Percentiles rank a stretch among this genome's conserved stretches.
Evolutionary conservation across 2,888 invertebrate species (phyloP).

Genomic region (Apamea anceps): DNA sequence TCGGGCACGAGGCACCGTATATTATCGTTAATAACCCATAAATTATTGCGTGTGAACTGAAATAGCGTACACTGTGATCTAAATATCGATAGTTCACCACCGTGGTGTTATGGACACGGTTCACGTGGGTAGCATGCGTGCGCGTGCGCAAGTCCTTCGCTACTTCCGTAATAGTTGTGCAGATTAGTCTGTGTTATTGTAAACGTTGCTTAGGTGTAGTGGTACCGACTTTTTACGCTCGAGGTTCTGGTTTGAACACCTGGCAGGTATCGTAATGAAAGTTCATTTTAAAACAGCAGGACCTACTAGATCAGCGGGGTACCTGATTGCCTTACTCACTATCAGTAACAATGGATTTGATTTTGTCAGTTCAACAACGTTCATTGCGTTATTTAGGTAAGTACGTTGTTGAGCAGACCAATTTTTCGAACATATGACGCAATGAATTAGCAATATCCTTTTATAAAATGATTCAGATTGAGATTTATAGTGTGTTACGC

Average conservation of each 20-base stretch:
- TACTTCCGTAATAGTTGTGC: slow-evolving; percentile 47
- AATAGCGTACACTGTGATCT: slow-evolving; percentile 10
- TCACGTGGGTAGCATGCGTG: slow-evolving; percentile 26
- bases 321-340: too few relatives aligned
- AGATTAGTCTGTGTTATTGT: slow-evolving; percentile 20
- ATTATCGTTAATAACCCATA: slow-evolving; percentile 24
- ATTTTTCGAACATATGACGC: too few relatives aligned
- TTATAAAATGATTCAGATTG: too few relatives aligned
- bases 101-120: slow-evolving; percentile 35
- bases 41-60: slow-evolving; percentile 12
- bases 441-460: too few relatives aligned
- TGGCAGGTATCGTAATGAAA: background rate
- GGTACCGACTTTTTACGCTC: background rate
- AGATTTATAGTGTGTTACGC: too few relatives aligned
- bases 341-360: too few relatives aligned
- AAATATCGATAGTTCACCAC: slow-evolving; percentile 2
- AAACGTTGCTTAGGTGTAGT: background rate
- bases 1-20: slow-evolving; percentile 23
- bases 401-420: too few relatives aligned
- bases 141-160: slow-evolving; percentile 24
- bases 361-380: too few relatives aligned
- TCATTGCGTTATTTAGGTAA: too few relatives aligned
- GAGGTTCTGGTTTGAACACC: background rate
- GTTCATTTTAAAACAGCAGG: too few relatives aligned
- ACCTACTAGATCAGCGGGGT: background rate